Evolutionary conservation across 2,113 vertebrate genomes (phyloP), one percentile per base, ranked within the genome.

Genomic region (Pelusios castaneus): DNA sequence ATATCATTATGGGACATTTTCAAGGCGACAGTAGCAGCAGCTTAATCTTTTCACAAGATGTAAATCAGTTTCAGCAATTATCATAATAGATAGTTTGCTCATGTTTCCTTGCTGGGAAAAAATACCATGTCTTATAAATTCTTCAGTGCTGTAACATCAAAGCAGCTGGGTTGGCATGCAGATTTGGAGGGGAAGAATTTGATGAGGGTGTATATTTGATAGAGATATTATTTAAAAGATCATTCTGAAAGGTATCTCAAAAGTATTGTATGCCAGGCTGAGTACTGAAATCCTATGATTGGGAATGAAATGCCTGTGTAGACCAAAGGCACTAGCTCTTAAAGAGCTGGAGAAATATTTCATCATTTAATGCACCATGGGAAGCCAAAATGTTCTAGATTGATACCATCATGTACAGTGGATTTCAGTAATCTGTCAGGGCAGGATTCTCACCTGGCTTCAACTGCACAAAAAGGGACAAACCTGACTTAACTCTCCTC

Each of bases 41-140:
- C 63, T 89, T 97, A 96, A 97, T 97, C 96, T 96, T 95, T 96
- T 88, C 95, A 95, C 67, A 82, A 97, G 87, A 97, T 97, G 96
- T 93, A 97, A 97, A 97, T 97, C 96, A 91, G 95, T 93, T 95
- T 94, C 95, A 97, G 92, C 89, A 97, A 97, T 97, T 97, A 97
- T 80, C 97, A 97, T 95, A 97, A 92, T 96, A 97, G 95, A 96
- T 94, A 84, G 84, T 87, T 97, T 94, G 94, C 83, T 95, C 92
- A 17, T 95, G 95, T 96, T 95, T 97, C 95, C 92, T 97, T 95
- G 87, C 95, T 96, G 88, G 89, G 82, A 92, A 97, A 96, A 97
- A 97, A 92, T 88, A 86, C 93, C 95, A 94, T 93, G 91, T 96
- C 95, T 95, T 93, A 96, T 90, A 96, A 97, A 97, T 96, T 96